Conservation (phyloP, 2,113 vertebrate species). For the Deroptyus accipitrinus region DNA sequence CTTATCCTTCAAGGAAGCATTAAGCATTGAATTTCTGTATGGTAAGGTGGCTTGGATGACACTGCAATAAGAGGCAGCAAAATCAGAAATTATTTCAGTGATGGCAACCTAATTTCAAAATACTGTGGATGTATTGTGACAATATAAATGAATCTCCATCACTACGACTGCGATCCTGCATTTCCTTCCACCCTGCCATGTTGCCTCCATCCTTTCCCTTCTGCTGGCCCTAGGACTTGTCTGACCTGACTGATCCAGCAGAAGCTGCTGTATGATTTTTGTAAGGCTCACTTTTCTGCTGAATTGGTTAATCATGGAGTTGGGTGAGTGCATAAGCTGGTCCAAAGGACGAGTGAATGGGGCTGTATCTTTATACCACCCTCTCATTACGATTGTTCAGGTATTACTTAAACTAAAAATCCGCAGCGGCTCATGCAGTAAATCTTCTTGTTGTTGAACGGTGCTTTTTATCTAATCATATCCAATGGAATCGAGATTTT, state of each 20-base stretch:
- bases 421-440: accelerated
- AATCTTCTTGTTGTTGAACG: not conserved
- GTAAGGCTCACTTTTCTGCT: not conserved
- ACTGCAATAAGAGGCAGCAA: not conserved
- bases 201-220: not conserved
- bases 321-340: accelerated
- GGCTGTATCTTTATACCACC: not conserved
- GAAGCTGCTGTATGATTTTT: not conserved
- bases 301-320: not conserved
- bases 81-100: not conserved
- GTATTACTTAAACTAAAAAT: not conserved
- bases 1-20: not conserved
- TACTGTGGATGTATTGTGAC: no score
- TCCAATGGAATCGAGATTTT: not conserved
- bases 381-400: not conserved
- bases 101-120: not conserved
- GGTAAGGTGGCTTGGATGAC: not conserved
- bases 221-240: accelerated
- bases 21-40: not conserved
- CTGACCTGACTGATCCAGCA: not conserved
- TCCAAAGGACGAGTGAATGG: accelerated
- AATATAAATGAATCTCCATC: not conserved
- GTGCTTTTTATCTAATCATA: not conserved
- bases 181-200: accelerated
- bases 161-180: not conserved